These are phyloP conservation scores for Palythoa caribaeorum DNA, from an alignment of 92 coral and sea anemone genomes.

Conservation along the genomic window DNA sequence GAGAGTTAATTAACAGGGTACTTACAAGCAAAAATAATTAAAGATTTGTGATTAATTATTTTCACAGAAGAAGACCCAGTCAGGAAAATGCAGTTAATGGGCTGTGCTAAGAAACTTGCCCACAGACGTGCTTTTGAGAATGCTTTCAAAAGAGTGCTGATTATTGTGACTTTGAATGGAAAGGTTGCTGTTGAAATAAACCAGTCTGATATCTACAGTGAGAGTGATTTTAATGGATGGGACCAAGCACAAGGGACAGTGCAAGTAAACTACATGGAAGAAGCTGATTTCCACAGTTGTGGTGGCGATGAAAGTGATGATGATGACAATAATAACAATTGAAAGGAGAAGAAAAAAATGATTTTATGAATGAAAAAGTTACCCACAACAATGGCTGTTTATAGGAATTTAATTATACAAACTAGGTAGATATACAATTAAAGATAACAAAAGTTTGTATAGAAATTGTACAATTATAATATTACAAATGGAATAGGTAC, in stretches of 20 bases:
- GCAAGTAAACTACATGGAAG: conserved; percentile 71
- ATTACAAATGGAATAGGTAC: no score
- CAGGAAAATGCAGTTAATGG: conserved; percentile 73
- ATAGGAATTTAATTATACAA: no score
- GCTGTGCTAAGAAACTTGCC: conserved; percentile 83
- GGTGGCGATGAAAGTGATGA: not conserved
- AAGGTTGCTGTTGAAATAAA: conserved; percentile 85
- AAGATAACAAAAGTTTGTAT: no score
- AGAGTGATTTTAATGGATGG: not conserved
- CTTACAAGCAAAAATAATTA: not conserved
- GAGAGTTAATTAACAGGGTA: not conserved
- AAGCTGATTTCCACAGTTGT: not conserved
- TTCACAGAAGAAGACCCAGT: conserved; percentile 70
- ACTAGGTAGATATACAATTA: no score
- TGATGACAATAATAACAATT: not conserved
- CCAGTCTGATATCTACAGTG: conserved; percentile 53
- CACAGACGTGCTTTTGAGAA: conserved; percentile 87
- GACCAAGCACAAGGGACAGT: conserved; percentile 64
- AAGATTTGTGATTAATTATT: not conserved
- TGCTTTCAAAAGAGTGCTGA: conserved; percentile 82
- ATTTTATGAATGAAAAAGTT: no score
- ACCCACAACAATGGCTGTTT: no score
- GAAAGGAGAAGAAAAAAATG: no score
- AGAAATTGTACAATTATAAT: no score
- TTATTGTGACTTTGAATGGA: conserved; percentile 75